Evolutionary conservation across 2,888 invertebrate species (phyloP).

Genomic region (Parthenolecanium corni): DNA sequence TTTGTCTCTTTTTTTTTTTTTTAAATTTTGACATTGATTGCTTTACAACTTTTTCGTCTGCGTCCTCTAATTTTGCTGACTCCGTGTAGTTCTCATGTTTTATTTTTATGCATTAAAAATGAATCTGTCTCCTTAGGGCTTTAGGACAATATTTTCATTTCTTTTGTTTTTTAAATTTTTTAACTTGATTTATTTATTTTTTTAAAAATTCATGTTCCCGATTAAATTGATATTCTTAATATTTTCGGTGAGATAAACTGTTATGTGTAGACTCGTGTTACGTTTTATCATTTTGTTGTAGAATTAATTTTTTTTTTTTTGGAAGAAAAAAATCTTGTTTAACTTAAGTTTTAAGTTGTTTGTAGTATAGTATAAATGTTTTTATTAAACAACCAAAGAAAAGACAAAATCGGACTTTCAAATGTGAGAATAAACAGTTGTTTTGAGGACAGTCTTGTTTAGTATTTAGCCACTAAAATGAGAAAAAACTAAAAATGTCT

Average conservation of each 20-base stretch:
- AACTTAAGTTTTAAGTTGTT: constrained; percentile 7
- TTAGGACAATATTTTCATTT: constrained; percentile 5
- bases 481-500: not conserved
- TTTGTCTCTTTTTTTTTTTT: constrained; percentile 5
- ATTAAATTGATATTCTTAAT: not conserved
- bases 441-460: not conserved
- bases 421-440: not conserved
- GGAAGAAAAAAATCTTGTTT: constrained; percentile 23
- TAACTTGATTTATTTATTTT: constrained; percentile 17
- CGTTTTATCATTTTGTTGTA: constrained; percentile 27
- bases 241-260: constrained; percentile 4
- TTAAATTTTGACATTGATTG: not conserved
- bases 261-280: constrained; percentile 27
- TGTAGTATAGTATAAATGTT: constrained; percentile 3
- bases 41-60: not conserved
- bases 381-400: constrained; percentile 9
- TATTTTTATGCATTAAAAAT: constrained; percentile 16
- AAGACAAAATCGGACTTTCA: not conserved
- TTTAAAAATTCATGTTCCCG: constrained; percentile 15
- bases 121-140: constrained; percentile 15
- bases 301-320: constrained; percentile 6
- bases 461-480: not conserved
- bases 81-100: constrained; percentile 16
- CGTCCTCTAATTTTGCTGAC: not conserved
- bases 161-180: constrained; percentile 3